These are phyloP conservation scores for Ligdia adustata DNA, from an alignment of 2,888 invertebrate genomes.

Conservation along the genomic window DNA sequence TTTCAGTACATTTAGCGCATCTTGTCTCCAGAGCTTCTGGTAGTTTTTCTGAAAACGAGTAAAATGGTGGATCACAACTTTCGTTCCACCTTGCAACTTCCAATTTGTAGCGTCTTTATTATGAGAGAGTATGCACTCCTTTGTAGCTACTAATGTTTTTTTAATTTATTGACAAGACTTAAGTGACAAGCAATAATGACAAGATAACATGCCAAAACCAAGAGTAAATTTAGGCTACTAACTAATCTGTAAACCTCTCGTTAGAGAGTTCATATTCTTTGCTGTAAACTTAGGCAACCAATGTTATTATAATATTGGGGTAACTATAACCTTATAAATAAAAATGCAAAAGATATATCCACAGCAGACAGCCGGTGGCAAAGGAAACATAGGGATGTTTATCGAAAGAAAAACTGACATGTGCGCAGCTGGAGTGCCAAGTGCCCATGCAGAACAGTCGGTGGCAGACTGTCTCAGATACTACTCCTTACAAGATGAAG, in stretches of 20 bases:
- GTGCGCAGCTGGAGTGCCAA: conserved; percentile 48
- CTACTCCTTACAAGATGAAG: conserved; percentile 50
- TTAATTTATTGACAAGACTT: too few relatives aligned
- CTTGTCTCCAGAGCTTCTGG: conserved; percentile 87
- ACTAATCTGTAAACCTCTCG: too few relatives aligned
- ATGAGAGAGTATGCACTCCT: too few relatives aligned
- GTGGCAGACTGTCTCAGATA: conserved; percentile 38
- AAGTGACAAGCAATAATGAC: too few relatives aligned
- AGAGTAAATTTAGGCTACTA: too few relatives aligned
- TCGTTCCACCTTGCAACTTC: too few relatives aligned
- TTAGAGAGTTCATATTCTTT: too few relatives aligned
- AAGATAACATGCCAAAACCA: too few relatives aligned
- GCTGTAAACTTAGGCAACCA: too few relatives aligned
- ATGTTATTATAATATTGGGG: too few relatives aligned
- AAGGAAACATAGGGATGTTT: conserved; percentile 52
- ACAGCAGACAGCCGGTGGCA: conserved; percentile 42
- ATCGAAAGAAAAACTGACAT: conserved; percentile 46
- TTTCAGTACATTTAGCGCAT: conserved; percentile 88
- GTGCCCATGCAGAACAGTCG: conserved; percentile 32
- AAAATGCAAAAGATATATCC: conserved; percentile 7
- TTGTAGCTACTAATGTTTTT: too few relatives aligned
- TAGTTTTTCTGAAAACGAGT: conserved; percentile 82
- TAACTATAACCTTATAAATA: neutral
- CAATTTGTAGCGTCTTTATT: too few relatives aligned
- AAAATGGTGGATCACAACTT: neutral